Evolutionary conservation across 2,797 vertebrate species (phyloP).

Genomic region (Chromobotia macracanthus): DNA sequence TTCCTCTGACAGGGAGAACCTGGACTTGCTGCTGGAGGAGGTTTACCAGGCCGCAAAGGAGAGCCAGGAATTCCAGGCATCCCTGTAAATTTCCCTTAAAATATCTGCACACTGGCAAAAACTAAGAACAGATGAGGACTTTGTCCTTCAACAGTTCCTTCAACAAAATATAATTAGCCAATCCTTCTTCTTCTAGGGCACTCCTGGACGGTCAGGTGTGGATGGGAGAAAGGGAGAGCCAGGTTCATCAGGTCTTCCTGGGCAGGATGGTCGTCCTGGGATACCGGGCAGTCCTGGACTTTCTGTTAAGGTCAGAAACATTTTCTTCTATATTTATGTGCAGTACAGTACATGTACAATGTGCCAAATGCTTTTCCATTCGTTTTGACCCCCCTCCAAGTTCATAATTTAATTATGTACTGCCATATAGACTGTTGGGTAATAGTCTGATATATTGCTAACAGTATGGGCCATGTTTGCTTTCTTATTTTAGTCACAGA

Average conservation of each 20-base stretch:
- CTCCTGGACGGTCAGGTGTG: slow-evolving; percentile 80
- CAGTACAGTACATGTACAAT: neutral
- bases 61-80: slow-evolving; percentile 85
- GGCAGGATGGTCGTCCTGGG: slow-evolving; percentile 84
- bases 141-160: neutral
- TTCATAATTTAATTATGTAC: neutral
- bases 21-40: slow-evolving; percentile 67
- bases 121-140: neutral
- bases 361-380: neutral
- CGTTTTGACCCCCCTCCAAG: too few species aligned
- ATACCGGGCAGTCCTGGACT: slow-evolving; percentile 78
- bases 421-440: neutral
- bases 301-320: slow-evolving; percentile 81
- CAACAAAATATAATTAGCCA: neutral
- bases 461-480: neutral
- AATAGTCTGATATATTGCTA: neutral
- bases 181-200: slow-evolving; percentile 41
- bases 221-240: slow-evolving; percentile 75
- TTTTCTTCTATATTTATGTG: neutral
- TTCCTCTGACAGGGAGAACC: slow-evolving; percentile 83
- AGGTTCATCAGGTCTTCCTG: slow-evolving; percentile 75
- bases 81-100: slow-evolving; percentile 74
- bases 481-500: slow-evolving; percentile 1
- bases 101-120: neutral
- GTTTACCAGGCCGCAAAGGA: slow-evolving; percentile 87